Conservation (phyloP, 2,113 vertebrate species). For the Chroicocephalus ridibundus region DNA sequence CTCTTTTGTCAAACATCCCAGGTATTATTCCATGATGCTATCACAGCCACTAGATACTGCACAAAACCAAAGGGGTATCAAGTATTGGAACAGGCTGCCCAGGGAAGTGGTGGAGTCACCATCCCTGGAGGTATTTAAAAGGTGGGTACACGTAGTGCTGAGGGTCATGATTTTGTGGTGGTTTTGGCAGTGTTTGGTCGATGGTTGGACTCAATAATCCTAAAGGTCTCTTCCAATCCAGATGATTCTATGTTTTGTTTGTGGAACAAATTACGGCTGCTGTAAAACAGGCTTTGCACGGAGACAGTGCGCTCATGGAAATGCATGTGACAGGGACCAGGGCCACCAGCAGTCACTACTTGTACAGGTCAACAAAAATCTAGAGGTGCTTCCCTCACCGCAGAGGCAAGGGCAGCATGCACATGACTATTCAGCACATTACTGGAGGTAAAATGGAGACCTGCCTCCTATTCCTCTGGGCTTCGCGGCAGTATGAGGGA, state of each 20-base stretch:
- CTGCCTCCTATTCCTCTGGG: background rate
- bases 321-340: background rate
- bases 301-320: background rate
- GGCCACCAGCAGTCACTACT: background rate
- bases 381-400: background rate
- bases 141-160: background rate
- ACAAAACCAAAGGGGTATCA: background rate
- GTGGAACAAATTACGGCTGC: background rate
- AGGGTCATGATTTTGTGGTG: background rate
- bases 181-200: background rate
- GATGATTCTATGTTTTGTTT: background rate
- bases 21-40: background rate
- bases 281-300: background rate
- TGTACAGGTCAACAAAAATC: background rate
- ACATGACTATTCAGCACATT: background rate
- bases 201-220: background rate
- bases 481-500: background rate
- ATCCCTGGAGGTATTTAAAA: background rate
- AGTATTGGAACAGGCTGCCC: background rate
- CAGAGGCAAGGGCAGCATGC: background rate
- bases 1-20: background rate
- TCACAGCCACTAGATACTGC: background rate
- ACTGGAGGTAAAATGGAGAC: background rate
- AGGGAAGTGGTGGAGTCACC: background rate
- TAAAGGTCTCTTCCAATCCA: background rate